Evolutionary conservation across 2,888 invertebrate genomes (phyloP), one percentile per base, ranked within the genome.

Genomic region (Eilema depressum): DNA sequence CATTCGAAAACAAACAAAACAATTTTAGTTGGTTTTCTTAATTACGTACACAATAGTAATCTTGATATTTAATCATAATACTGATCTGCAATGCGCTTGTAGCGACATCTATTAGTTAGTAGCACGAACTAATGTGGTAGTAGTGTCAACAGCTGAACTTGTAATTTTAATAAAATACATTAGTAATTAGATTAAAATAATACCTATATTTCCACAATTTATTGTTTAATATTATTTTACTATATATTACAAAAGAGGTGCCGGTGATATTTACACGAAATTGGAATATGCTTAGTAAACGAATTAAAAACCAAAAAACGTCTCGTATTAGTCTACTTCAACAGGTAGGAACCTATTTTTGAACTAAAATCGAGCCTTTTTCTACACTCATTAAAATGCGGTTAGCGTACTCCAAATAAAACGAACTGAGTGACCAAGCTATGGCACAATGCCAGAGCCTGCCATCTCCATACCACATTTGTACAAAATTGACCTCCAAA

Each of bases 361-460:
- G 69, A 68, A 26, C 57, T 64, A 61, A 72, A 74, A 57, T 28
- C 63, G 73, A 67, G 70, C 63, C 64, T 68, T 73, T 57, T 82
- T 79, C 77, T 71, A 73, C 66, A 70, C 60, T 89, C 89, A 92
- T 93, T 92, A 92, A 91, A 91, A 93, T 92, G 87, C 93, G 87
- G 89, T 90, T 87, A 88, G 83, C 89, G 91, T 89, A 86, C 86
- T 82, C 82, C 88, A 89, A 91, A 92, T 92, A 92, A 90, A 89
- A 84, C 85, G 85, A 82, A 86, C 84, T 86, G 88, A 88, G 89
- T 88, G 83, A 83, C 82, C 70, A 77, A 79, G 76, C 75, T 76
- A 79, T 86, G 93, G 93, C 93, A 83, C 77, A 77, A 77, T 89
- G 94, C 93, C 93, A 94, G 89, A 89, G 89, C 88, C 87, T 88